Percentiles rank a stretch among this genome's conserved stretches.
Evolutionary conservation across 2,888 invertebrate genomes (phyloP).

Genomic region (Tachina grossa): DNA sequence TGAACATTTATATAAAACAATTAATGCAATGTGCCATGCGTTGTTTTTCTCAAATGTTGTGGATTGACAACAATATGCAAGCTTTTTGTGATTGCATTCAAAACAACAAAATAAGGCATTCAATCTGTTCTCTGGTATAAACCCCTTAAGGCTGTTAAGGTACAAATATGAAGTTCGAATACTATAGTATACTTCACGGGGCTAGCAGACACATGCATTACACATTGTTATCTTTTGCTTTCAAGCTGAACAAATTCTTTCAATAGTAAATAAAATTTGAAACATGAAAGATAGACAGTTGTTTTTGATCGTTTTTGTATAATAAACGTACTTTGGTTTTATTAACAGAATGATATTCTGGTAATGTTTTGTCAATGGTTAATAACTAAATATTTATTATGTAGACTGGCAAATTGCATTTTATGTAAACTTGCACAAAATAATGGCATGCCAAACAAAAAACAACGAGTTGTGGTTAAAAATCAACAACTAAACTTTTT

Average conservation of each 20-base stretch:
- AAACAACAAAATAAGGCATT: too few relatives aligned
- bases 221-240: too few relatives aligned
- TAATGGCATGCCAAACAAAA: constrained; percentile 8
- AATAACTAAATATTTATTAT: constrained; percentile 20
- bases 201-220: too few relatives aligned
- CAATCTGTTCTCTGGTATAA: too few relatives aligned
- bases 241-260: neutral
- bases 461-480: constrained; percentile 42
- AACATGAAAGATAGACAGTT: neutral
- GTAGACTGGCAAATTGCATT: constrained; percentile 24
- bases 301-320: neutral
- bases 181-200: too few relatives aligned
- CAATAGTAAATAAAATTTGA: neutral
- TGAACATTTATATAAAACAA: too few relatives aligned
- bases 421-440: constrained; percentile 22
- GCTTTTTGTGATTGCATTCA: too few relatives aligned
- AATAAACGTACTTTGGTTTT: neutral
- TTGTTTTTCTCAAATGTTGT: too few relatives aligned
- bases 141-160: too few relatives aligned
- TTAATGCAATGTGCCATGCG: too few relatives aligned
- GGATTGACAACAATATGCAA: too few relatives aligned
- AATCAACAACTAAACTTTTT: neutral
- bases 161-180: too few relatives aligned
- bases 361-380: constrained; percentile 25
- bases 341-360: neutral